A percentile compares a stretch with the other conserved stretches of the same genome.
Conservation (phyloP, 2,113 vertebrate genomes). For the Ceyx margarethae region DNA sequence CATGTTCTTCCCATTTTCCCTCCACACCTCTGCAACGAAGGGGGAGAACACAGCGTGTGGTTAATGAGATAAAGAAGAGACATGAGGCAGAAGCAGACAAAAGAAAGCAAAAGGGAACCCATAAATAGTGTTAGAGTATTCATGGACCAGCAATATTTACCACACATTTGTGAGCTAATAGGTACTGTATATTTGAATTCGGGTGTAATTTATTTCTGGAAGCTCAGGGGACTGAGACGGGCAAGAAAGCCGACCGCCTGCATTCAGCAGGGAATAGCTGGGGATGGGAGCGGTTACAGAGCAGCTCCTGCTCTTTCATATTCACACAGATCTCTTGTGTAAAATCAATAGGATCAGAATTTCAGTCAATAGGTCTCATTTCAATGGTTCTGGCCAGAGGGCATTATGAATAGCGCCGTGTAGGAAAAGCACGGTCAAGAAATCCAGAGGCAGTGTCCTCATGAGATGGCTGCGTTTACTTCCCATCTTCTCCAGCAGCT, state of each 20-base stretch:
- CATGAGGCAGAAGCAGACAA: not conserved
- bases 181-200: not conserved
- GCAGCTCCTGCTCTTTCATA: constrained; percentile 29
- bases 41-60: rapidly evolving
- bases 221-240: not conserved
- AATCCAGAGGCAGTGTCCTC: not conserved
- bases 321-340: not conserved
- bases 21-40: not conserved
- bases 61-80: not conserved
- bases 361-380: constrained; percentile 54
- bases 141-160: not conserved
- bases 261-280: not conserved
- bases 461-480: constrained; percentile 1
- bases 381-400: constrained; percentile 28
- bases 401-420: not conserved
- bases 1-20: not conserved
- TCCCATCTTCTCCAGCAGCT: not conserved
- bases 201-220: constrained; percentile 7
- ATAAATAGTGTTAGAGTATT: not conserved
- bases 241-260: not conserved
- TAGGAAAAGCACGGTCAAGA: constrained; percentile 3
- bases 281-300: not conserved
- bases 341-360: constrained; percentile 53
- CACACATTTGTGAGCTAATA: not conserved
- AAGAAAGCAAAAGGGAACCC: not conserved